These are phyloP conservation scores for Lampropteryx suffumata DNA, from an alignment of 2,888 invertebrate genomes.

Conservation along the genomic window DNA sequence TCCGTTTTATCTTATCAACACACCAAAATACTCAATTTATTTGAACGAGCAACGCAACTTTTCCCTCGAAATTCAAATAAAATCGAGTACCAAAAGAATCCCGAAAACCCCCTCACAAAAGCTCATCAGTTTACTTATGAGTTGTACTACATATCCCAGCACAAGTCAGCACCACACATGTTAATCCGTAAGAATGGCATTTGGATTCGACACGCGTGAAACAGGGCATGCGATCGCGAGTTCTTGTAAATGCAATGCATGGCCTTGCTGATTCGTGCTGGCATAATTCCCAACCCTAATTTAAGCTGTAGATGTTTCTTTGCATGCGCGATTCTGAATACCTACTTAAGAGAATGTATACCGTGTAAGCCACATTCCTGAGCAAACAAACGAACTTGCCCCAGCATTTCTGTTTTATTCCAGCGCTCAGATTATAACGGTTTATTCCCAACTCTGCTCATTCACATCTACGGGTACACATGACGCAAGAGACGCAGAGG, in stretches of 20 bases:
- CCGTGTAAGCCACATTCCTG: constrained; percentile 40
- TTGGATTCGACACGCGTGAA: too few species aligned
- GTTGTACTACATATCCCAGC: background rate
- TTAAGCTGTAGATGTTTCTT: constrained; percentile 42
- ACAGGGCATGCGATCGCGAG: too few species aligned
- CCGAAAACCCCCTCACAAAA: constrained; percentile 6
- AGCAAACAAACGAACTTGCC: constrained; percentile 39
- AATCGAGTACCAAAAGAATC: constrained; percentile 20
- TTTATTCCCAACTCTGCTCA: too few species aligned
- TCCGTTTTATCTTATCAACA: constrained; percentile 15
- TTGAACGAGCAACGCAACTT: constrained; percentile 21
- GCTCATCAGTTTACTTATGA: constrained; percentile 20
- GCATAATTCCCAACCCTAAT: constrained; percentile 9
- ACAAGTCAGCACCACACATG: background rate
- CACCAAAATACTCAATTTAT: constrained; percentile 21
- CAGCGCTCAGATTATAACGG: constrained; percentile 21
- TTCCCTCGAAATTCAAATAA: constrained; percentile 13
- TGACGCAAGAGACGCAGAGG: background rate
- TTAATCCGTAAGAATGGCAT: background rate
- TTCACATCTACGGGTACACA: too few species aligned
- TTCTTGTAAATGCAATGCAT: too few species aligned
- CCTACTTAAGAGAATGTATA: constrained; percentile 32
- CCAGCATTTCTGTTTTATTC: constrained; percentile 38
- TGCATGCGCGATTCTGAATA: constrained; percentile 37
- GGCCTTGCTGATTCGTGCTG: background rate